phyloP scores from a whole-genome alignment of 2,113 vertebrate species.

The Gymnarchus niloticus region DNA sequence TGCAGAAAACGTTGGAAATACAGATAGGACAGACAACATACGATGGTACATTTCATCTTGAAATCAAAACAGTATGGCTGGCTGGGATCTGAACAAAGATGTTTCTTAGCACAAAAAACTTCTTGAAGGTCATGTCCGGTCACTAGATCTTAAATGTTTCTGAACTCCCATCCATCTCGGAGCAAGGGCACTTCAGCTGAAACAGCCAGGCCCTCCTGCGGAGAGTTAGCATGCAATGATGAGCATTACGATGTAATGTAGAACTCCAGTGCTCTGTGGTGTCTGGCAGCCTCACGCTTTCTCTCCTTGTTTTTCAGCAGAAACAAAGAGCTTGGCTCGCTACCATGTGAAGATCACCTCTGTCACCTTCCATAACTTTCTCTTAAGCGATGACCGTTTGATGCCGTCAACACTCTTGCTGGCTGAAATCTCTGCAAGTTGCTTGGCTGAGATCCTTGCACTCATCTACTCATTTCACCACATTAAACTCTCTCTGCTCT shows the following conservation, averaged over 20 bases:
- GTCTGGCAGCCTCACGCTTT: no score
- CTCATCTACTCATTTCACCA: constrained; percentile 17
- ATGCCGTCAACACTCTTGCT: constrained; percentile 51
- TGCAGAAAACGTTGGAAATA: not conserved
- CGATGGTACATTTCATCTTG: not conserved
- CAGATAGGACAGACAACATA: not conserved
- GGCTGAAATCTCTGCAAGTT: constrained; percentile 31
- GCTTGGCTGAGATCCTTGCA: constrained; percentile 35
- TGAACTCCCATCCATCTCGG: not conserved
- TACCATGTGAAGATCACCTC: constrained; percentile 41
- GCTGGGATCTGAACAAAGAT: no score
- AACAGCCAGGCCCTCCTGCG: not conserved
- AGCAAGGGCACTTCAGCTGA: not conserved
- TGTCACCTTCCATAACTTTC: constrained; percentile 46
- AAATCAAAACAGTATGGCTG: not conserved
- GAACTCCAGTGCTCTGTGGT: no score
- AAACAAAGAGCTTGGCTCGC: not conserved
- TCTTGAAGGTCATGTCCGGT: not conserved
- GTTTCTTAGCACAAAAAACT: no score
- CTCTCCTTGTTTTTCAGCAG: not conserved
- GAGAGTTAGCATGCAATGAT: constrained; percentile 22
- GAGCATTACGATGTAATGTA: not conserved
- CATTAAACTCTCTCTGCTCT: constrained; percentile 38
- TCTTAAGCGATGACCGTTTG: constrained; percentile 50
- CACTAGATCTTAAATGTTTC: not conserved